A percentile compares a stretch with the other conserved stretches of the same genome.
These are phyloP conservation scores for Bombycilla garrulus DNA, from an alignment of 2,113 vertebrate genomes.

Conservation along the genomic window DNA sequence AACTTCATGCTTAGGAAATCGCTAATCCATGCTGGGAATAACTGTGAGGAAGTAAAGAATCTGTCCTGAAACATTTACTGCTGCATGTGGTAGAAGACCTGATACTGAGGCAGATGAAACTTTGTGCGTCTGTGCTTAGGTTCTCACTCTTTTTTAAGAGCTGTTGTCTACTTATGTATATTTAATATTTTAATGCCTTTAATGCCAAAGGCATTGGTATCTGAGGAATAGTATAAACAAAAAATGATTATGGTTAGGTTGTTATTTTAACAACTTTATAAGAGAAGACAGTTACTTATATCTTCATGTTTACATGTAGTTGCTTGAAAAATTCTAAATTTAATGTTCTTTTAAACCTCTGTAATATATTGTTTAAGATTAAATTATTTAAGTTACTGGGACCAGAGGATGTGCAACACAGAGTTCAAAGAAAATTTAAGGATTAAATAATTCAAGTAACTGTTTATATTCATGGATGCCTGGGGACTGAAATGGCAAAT, in stretches of 20 bases:
- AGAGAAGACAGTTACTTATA: background rate
- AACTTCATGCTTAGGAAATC: background rate
- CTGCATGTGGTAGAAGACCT: background rate
- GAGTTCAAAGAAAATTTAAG: background rate
- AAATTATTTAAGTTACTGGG: background rate
- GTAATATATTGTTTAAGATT: background rate
- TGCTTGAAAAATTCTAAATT: background rate
- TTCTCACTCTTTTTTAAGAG: background rate
- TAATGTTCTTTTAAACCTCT: background rate
- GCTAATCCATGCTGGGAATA: background rate
- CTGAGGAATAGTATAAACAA: background rate
- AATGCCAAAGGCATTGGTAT: background rate
- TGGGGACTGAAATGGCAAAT: background rate
- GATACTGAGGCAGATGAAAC: background rate
- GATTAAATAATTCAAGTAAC: slow-evolving; percentile 18
- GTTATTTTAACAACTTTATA: background rate
- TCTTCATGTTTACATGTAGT: background rate
- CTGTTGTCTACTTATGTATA: background rate
- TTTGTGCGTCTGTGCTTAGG: background rate
- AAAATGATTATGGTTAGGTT: background rate
- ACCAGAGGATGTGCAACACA: background rate
- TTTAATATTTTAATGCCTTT: background rate
- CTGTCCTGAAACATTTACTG: background rate
- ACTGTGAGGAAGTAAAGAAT: background rate
- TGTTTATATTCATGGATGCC: background rate